These are phyloP conservation scores for Imbricaverruca yamaguchii DNA, from an alignment of 2,888 invertebrate species.

Conservation along the genomic window DNA sequence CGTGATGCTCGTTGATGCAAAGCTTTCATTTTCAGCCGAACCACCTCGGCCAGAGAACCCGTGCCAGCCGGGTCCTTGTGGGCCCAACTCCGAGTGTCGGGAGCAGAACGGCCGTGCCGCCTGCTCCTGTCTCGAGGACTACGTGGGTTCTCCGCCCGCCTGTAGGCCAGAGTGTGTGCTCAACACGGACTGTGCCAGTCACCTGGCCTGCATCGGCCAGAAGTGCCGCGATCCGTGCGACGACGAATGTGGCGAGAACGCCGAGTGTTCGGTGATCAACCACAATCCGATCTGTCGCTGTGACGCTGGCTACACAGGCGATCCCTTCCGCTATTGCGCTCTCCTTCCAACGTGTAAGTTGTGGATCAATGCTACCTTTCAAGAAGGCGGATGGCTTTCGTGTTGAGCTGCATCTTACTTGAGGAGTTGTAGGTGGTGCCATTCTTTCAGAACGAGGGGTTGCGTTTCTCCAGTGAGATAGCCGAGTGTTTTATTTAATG, in stretches of 20 bases:
- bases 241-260: slow-evolving; percentile 45
- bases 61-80: slow-evolving; percentile 45
- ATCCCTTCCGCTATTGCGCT: slow-evolving; percentile 70
- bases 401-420: too few species aligned
- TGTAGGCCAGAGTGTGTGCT: slow-evolving; percentile 70
- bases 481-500: too few species aligned
- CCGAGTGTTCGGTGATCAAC: slow-evolving; percentile 38
- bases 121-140: slow-evolving; percentile 61
- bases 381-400: too few species aligned
- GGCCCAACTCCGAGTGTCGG: slow-evolving; percentile 52
- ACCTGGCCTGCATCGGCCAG: slow-evolving; percentile 66
- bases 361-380: slow-evolving; percentile 46
- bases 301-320: slow-evolving; percentile 62
- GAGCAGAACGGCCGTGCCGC: slow-evolving; percentile 45
- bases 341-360: neutral
- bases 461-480: slow-evolving; percentile 35
- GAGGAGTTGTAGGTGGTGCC: too few species aligned
- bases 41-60: slow-evolving; percentile 26
- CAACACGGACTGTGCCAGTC: slow-evolving; percentile 68
- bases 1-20: too few species aligned
- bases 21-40: too few species aligned
- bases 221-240: slow-evolving; percentile 57
- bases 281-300: slow-evolving; percentile 44
- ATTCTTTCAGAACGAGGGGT: too few species aligned
- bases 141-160: slow-evolving; percentile 49